Evolutionary conservation across 2,113 vertebrate species (phyloP), one percentile per base, ranked within the genome.

Genomic region (Aspiorhynchus laticeps): DNA sequence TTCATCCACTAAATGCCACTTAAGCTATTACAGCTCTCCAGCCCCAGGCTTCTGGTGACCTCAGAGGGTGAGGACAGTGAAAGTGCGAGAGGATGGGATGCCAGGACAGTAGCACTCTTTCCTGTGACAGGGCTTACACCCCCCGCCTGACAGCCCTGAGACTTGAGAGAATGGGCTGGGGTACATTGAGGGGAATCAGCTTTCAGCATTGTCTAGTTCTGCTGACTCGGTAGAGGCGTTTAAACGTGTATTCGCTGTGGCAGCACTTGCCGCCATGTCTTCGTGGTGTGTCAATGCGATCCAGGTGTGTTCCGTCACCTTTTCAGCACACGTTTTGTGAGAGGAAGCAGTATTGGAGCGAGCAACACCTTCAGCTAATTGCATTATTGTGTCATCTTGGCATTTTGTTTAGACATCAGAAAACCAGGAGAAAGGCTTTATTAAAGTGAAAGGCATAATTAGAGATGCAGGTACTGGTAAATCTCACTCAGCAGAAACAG

Each of bases 21-120:
- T 94, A 94, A 93, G 93, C 94, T 94, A 95, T 95, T 95, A 94
- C 92, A 94, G 92, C 90, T 94, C 92, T 93, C 48, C 92, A 90
- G 93, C 90, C 92, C 91, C 90, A 90, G 92, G 90, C 86, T 61
- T 90, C 91, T 89, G 91, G 65, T 93, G 92, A 94, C 93, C 93
- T 86, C 48, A 84, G 83, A 92, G 90, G 84, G 89, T 88, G 92
- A 94, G 91, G 91, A 93, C 90, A 93, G 92, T 90, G 91, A 83
- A 85, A 91, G 92, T 90, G 90, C 89, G 86, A 84, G 87, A 91
- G 91, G 90, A 91, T 76, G 86, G 86, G 91, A 90, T 90, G 93
- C 92, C 93, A 94, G 89, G 87, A 84, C 80, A 88, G 91, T 88
- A 83, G 73, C 76, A 91, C 90, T 90, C 90, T 91, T 85, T 79